Evolutionary conservation across 2,113 vertebrate species (phyloP).

Genomic region (Phoxinus phoxinus): DNA sequence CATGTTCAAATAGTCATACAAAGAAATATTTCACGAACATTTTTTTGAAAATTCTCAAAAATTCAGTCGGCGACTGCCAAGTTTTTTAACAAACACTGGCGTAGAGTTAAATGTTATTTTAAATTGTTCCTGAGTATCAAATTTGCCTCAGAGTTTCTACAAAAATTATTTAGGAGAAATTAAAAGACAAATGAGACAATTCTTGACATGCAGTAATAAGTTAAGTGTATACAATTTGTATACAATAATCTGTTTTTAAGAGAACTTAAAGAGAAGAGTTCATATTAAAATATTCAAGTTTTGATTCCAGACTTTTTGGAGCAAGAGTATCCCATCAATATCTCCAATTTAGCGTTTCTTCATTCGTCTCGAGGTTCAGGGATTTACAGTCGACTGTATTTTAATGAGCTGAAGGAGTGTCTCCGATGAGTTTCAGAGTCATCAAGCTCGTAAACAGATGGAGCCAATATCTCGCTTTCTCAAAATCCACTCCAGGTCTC

Average conservation of each 20-base stretch:
- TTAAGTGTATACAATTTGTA: too few species aligned
- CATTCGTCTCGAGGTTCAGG: not conserved
- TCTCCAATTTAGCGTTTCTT: not conserved
- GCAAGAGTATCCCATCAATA: not conserved
- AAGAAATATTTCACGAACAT: too few species aligned
- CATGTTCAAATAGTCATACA: too few species aligned
- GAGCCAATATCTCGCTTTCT: constrained; percentile 27
- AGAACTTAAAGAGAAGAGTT: not conserved
- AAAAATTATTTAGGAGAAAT: not conserved
- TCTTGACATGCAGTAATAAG: not conserved
- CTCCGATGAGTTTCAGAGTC: constrained; percentile 14
- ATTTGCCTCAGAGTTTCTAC: not conserved
- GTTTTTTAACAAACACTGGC: too few species aligned
- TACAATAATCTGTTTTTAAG: not conserved
- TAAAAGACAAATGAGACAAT: not conserved
- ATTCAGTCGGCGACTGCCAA: too few species aligned
- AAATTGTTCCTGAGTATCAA: too few species aligned
- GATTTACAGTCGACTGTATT: constrained; percentile 14
- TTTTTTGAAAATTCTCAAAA: too few species aligned
- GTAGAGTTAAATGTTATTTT: too few species aligned
- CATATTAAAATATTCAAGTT: not conserved
- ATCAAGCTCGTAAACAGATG: constrained; percentile 35
- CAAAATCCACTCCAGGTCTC: constrained; percentile 41
- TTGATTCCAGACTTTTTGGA: not conserved
- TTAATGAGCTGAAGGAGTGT: constrained; percentile 16